These are phyloP conservation scores for Oedothorax gibbosus DNA, from an alignment of 1,140 invertebrate genomes.

Conservation along the genomic window DNA sequence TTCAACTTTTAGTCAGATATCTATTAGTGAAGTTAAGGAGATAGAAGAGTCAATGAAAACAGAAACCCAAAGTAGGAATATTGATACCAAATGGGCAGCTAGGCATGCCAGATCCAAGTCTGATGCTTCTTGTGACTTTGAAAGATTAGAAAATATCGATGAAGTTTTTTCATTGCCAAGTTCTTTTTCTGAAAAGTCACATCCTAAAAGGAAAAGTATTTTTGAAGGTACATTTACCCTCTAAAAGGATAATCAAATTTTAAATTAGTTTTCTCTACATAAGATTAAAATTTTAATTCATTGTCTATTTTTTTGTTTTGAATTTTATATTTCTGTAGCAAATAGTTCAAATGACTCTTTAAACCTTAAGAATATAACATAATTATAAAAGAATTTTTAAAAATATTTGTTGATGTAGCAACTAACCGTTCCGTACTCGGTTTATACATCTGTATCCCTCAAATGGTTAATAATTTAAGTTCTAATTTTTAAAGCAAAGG, in stretches of 20 bases:
- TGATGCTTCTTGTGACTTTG: constrained; percentile 13
- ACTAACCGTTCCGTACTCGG: no score
- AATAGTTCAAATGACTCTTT: background rate
- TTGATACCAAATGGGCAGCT: background rate
- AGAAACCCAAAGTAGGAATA: background rate
- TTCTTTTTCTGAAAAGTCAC: constrained; percentile 18
- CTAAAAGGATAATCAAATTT: background rate
- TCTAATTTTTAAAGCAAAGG: no score
- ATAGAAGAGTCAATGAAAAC: background rate
- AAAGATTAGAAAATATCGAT: background rate
- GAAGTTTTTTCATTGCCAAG: constrained; percentile 51
- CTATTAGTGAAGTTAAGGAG: constrained; percentile 31
- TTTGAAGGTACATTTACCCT: constrained; percentile 43
- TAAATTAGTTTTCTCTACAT: background rate
- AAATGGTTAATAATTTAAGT: no score
- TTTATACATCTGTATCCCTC: no score
- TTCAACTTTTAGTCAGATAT: constrained; percentile 43
- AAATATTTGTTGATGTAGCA: background rate
- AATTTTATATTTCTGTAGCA: background rate
- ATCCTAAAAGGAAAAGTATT: constrained; percentile 25
- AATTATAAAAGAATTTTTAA: background rate
- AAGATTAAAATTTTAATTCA: background rate
- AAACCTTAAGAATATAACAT: background rate
- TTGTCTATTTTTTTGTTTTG: background rate
- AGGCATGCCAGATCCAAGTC: constrained; percentile 54